Base-by-base conservation (phyloP, 2,113 vertebrate species). In the Thamnophis sirtalis region DNA sequence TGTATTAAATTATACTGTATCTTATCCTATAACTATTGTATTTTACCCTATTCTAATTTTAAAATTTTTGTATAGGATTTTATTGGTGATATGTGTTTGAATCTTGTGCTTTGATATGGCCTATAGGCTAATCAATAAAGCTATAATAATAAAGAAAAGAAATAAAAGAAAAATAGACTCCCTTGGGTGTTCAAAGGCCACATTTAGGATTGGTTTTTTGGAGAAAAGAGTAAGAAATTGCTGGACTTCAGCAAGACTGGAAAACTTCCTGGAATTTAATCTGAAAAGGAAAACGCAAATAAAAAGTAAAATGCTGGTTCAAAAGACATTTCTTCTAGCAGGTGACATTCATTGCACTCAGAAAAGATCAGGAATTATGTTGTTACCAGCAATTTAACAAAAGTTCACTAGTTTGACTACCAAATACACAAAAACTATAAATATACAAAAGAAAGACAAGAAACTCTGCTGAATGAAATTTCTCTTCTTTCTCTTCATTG, bases 381-480 rank as follows among this genome's bases (percentile, higher is more conserved):
- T 17, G 21, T 87, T 93, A 95, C 2, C 28, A 87, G 33, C 88
- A 93, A 88, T 43, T 94, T 93, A 93, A 60, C 26, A 93, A 94
- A 93, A 0, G 48, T 33, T 93, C n/a, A 10, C 0, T 0, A 28
- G 2, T 50, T 56, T 84, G 13, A n/a, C 68, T 88, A 56, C 19
- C 51, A 38, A 54, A 85, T 5, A 80, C 17, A 51, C 9, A 73
- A 19, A 1, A 43, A 84, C 33, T 5, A 21, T 90, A 49, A 56
- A 21, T 43, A 49, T 87, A n/a, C 58, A 93, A 84, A 90, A 43
- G 43, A 86, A 19, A 0, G 0, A 53, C 87, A 94, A 95, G 54
- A 84, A 63, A 4, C 63, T n/a, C 6, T 3, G 80, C 24, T 10
- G 5, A 0, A 0, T 93, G 58, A 73, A 91, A 15, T 43, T 28